A percentile compares a stretch with the other conserved stretches of the same genome.
Evolutionary conservation across 2,888 invertebrate genomes (phyloP).

Genomic region (Pristionchus fissidentatus): DNA sequence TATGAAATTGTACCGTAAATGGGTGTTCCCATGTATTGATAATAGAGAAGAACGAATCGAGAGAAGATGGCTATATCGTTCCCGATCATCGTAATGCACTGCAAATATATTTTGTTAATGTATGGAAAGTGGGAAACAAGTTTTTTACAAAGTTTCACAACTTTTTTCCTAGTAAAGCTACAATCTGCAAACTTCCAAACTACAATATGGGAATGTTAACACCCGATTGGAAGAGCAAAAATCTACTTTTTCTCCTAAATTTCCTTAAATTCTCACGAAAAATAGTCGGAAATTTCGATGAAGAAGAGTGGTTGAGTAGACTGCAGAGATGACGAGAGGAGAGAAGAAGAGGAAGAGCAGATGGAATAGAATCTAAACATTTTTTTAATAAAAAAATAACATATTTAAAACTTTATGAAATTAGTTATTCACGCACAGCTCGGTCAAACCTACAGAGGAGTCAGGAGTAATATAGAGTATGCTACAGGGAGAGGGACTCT

Average conservation of each 20-base stretch:
- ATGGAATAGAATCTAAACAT: background rate
- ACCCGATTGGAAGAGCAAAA: no score
- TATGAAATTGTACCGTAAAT: background rate
- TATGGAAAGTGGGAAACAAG: background rate
- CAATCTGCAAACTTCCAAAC: no score
- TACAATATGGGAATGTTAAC: no score
- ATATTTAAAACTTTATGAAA: no score
- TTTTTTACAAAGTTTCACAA: background rate
- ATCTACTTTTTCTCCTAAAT: no score
- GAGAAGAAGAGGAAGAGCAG: slow-evolving; percentile 11
- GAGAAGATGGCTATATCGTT: background rate
- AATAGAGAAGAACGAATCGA: background rate
- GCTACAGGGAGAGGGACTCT: background rate
- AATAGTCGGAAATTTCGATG: slow-evolving; percentile 14
- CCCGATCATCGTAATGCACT: slow-evolving; percentile 6
- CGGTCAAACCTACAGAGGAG: no score
- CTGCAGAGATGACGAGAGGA: background rate
- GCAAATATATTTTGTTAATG: background rate
- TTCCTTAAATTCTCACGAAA: background rate
- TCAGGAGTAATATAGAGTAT: background rate
- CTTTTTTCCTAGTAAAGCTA: no score
- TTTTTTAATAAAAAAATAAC: no score
- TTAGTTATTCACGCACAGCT: no score
- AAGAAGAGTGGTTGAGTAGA: background rate
- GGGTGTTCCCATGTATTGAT: slow-evolving; percentile 21